phyloP scores from a whole-genome alignment of 1,140 invertebrate species.

The Zaprionus gabonicus region DNA sequence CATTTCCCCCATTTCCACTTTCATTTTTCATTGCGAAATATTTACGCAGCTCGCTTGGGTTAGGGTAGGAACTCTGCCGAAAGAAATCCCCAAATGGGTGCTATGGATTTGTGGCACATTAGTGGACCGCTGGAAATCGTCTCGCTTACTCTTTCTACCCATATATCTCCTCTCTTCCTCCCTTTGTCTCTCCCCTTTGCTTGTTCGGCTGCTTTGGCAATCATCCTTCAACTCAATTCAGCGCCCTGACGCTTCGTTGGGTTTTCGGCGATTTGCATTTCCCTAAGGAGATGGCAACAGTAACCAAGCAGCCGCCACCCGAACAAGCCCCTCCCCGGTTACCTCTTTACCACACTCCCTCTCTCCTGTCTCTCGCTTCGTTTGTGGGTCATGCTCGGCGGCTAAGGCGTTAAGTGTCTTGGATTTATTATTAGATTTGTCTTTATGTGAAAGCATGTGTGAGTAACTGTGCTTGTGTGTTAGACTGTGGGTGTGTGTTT shows the following conservation, averaged over 20 bases:
- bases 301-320: constrained; percentile 15
- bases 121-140: constrained; percentile 40
- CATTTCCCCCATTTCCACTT: background rate
- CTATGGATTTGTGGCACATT: constrained; percentile 63
- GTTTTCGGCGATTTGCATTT: constrained; percentile 72
- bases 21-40: constrained; percentile 24
- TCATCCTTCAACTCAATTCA: constrained; percentile 49
- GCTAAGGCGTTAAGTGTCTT: constrained; percentile 80
- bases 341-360: background rate
- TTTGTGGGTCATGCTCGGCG: constrained; percentile 75
- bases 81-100: constrained; percentile 61
- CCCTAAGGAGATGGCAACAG: constrained; percentile 34
- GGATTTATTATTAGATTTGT: constrained; percentile 83
- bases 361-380: background rate
- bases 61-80: constrained; percentile 5
- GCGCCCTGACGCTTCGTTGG: constrained; percentile 65
- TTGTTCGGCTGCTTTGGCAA: constrained; percentile 7
- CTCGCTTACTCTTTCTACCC: constrained; percentile 3
- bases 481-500: constrained; percentile 1
- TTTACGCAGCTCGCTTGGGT: constrained; percentile 19
- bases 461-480: constrained; percentile 25
- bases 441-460: constrained; percentile 24
- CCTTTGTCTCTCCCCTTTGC: background rate
- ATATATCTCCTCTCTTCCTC: background rate
- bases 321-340: background rate